A percentile compares a stretch with the other conserved stretches of the same genome.
phyloP scores from a whole-genome alignment of 1,140 invertebrate genomes.

The Coptotermes formosanus region DNA sequence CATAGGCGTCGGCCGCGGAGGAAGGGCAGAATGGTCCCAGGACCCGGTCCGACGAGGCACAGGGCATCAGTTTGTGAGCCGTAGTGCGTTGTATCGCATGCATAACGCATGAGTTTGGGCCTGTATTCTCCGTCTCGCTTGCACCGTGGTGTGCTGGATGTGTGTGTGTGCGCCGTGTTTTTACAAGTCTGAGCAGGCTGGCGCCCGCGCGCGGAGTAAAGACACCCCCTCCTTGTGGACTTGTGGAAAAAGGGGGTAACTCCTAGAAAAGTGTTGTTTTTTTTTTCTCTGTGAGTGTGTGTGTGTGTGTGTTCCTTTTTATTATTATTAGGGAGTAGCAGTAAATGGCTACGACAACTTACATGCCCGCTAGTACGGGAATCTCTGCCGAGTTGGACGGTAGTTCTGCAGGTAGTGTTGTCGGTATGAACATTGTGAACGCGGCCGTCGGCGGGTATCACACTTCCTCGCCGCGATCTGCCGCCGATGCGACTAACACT shows the following conservation, averaged over 20 bases:
- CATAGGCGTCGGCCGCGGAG: neutral
- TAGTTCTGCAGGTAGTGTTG: constrained; percentile 64
- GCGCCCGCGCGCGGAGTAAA: constrained; percentile 25
- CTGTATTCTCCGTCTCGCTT: neutral
- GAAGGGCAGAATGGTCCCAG: constrained; percentile 36
- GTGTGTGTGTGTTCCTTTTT: constrained; percentile 19
- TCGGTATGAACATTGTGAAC: constrained; percentile 63
- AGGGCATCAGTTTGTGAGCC: constrained; percentile 28
- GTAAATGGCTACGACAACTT: constrained; percentile 80
- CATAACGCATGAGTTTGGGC: constrained; percentile 55
- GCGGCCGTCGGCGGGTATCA: constrained; percentile 60
- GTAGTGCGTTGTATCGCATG: constrained; percentile 43
- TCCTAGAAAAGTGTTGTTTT: constrained; percentile 21
- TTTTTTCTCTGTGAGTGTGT: constrained; percentile 8
- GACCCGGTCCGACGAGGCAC: neutral
- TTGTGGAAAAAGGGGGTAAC: constrained; percentile 28
- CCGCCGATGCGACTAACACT: constrained; percentile 66
- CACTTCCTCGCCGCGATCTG: constrained; percentile 72
- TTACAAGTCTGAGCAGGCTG: constrained; percentile 23
- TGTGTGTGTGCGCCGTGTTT: constrained; percentile 27
- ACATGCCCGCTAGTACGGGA: constrained; percentile 75
- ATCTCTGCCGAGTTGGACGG: constrained; percentile 70
- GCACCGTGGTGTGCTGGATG: neutral
- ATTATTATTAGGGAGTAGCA: constrained; percentile 38
- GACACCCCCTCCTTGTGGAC: constrained; percentile 17